Percentiles rank a stretch among this genome's conserved stretches.
Conservation (phyloP, 2,113 vertebrate genomes). For the Lepidothrix coronata region DNA sequence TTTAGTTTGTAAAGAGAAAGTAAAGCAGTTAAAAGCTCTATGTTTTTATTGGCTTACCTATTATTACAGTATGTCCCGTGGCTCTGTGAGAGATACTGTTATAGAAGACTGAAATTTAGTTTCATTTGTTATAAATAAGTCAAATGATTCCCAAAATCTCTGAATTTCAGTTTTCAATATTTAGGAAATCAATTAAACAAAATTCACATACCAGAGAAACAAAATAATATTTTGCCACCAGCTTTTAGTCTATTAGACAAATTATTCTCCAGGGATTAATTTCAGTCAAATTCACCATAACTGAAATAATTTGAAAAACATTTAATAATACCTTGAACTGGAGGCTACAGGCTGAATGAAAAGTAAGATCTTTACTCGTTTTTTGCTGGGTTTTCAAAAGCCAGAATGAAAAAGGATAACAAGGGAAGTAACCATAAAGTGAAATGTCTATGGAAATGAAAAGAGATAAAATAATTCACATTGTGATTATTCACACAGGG, state of each 20-base stretch:
- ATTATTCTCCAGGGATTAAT: conserved; percentile 15
- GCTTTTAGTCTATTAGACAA: conserved; percentile 2
- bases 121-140: neutral
- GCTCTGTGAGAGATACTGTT: neutral
- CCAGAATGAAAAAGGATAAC: neutral
- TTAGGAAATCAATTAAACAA: neutral
- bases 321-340: neutral
- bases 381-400: neutral
- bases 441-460: neutral
- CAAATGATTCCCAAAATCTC: neutral
- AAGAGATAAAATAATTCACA: neutral
- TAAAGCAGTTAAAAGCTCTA: neutral
- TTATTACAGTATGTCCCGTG: neutral
- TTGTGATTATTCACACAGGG: neutral
- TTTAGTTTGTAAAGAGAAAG: neutral
- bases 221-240: neutral
- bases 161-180: neutral
- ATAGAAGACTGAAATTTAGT: neutral
- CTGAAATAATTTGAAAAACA: conserved; percentile 2
- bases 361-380: neutral
- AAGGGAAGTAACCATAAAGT: neutral
- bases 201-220: neutral
- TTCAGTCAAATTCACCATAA: neutral
- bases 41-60: neutral
- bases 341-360: neutral